Evolutionary conservation across 2,797 vertebrate genomes (phyloP).

Genomic region (Sitta carolinensis): DNA sequence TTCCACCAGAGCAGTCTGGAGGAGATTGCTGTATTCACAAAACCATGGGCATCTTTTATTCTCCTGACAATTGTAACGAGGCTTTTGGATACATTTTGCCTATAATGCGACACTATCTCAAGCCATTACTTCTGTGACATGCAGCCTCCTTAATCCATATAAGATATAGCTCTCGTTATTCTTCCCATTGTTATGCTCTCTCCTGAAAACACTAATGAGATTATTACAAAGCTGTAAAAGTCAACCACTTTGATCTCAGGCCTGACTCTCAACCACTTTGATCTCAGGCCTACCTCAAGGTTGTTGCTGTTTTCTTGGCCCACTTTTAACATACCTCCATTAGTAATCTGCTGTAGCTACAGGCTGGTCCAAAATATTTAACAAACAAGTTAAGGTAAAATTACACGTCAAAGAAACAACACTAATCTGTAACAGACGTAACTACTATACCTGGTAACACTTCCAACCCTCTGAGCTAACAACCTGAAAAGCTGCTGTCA

Average conservation of each 20-base stretch:
- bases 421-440: background rate
- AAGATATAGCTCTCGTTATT: constrained; percentile 8
- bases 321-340: background rate
- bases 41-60: constrained; percentile 28
- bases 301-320: constrained; percentile 11
- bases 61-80: background rate
- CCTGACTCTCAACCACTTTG: constrained; percentile 1
- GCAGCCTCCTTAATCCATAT: constrained; percentile 24
- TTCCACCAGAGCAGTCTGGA: background rate
- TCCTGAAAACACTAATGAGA: constrained; percentile 46
- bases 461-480: constrained; percentile 10
- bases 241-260: constrained; percentile 40
- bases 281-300: constrained; percentile 14
- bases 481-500: background rate
- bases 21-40: constrained; percentile 5
- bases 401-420: background rate
- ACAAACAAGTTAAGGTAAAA: background rate
- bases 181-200: constrained; percentile 1
- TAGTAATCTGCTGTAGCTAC: constrained; percentile 4
- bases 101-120: background rate
- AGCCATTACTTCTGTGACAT: background rate
- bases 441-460: background rate
- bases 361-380: background rate
- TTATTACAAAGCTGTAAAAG: constrained; percentile 17
- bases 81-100: constrained; percentile 8